Percentiles rank a stretch among this genome's conserved stretches.
Evolutionary conservation across 2,888 invertebrate species (phyloP).

Genomic region (Nasonia oneida): DNA sequence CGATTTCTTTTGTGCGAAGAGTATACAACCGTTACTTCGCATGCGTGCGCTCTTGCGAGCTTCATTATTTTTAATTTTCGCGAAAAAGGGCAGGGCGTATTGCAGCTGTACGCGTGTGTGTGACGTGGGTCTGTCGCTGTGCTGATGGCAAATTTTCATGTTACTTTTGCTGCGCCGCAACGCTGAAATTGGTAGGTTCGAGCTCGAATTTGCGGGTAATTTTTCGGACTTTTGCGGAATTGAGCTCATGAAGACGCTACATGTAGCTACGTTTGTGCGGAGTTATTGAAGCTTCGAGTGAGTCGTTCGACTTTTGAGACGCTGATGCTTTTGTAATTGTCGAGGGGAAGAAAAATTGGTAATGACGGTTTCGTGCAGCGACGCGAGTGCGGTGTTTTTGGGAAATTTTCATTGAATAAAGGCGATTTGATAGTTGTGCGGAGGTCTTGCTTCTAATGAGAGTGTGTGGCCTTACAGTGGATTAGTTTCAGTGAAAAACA

Average conservation of each 20-base stretch:
- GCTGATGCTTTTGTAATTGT: neutral
- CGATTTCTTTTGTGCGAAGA: conserved; percentile 18
- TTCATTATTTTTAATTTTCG: conserved; percentile 44
- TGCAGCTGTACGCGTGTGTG: too few relatives aligned
- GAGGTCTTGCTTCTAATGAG: too few relatives aligned
- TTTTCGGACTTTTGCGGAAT: neutral
- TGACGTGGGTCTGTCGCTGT: neutral
- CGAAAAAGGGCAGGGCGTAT: neutral
- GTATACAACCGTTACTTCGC: conserved; percentile 18
- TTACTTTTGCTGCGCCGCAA: conserved; percentile 10
- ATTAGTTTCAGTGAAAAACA: too few relatives aligned
- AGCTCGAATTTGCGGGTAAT: conserved; percentile 12
- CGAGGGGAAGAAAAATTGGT: neutral
- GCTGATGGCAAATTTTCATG: conserved; percentile 39
- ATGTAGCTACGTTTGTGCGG: conserved; percentile 10
- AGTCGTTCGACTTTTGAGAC: conserved; percentile 27
- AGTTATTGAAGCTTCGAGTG: conserved; percentile 33
- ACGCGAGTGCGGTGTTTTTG: neutral
- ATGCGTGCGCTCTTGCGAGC: neutral
- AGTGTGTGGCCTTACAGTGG: too few relatives aligned
- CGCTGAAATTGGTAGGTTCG: conserved; percentile 36
- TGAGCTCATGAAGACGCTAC: neutral
- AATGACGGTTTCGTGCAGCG: neutral
- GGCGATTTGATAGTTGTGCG: neutral
- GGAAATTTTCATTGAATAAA: neutral